Percentiles rank a stretch among this genome's conserved stretches.
Conservation (phyloP, 2,113 vertebrate genomes). For the Naja naja region DNA sequence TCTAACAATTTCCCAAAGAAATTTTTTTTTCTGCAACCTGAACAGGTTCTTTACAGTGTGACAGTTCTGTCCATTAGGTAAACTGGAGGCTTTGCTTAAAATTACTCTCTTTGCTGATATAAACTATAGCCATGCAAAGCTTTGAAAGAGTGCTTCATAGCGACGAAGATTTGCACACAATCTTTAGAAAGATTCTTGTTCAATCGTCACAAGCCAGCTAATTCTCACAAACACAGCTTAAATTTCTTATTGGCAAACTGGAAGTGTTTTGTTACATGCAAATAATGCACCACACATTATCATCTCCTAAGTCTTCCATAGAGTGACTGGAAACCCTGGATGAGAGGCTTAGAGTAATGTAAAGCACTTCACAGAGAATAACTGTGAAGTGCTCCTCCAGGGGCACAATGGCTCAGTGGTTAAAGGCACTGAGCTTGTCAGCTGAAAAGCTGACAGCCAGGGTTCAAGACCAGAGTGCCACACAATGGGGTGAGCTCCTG, state of each 20-base stretch:
- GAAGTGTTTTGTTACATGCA: not conserved
- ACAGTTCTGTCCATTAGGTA: not conserved
- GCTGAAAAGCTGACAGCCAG: not conserved
- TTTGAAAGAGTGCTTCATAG: not conserved
- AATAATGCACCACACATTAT: not conserved
- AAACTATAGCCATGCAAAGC: not conserved
- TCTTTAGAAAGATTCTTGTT: not conserved
- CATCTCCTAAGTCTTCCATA: not conserved
- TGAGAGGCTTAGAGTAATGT: not conserved
- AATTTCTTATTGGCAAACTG: not conserved
- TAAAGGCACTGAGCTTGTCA: not conserved
- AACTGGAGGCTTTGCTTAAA: not conserved
- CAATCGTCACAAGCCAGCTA: not conserved
- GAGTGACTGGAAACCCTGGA: not conserved
- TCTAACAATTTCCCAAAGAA: not conserved
- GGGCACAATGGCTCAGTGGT: not conserved
- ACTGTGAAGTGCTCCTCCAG: not conserved
- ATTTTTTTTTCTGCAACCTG: not conserved
- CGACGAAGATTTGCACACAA: not conserved
- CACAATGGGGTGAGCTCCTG: not conserved
- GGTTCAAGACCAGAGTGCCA: not conserved
- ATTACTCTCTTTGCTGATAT: not conserved
- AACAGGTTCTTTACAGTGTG: not conserved
- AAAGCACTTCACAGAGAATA: not conserved
- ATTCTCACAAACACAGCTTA: not conserved